Conservation (phyloP, 2,888 invertebrate species). For the Epistrophe grossulariae region DNA sequence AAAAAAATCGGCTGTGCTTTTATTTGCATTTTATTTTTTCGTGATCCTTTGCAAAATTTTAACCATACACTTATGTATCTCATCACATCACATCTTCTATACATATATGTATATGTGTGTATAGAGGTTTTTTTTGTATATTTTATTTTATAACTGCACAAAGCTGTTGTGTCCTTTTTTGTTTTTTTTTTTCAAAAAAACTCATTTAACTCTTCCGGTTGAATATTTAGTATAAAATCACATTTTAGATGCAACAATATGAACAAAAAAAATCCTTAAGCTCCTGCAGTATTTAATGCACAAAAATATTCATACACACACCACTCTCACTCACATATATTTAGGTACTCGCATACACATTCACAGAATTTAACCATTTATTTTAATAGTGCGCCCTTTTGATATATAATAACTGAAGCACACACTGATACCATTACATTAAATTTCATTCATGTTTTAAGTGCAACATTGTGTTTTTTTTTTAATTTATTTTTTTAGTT, state of each 20-base stretch:
- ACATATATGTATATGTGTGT: neutral
- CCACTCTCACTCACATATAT: constrained; percentile 19
- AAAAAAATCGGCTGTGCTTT: constrained; percentile 26
- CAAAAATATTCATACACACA: constrained; percentile 23
- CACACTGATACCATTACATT: constrained; percentile 42
- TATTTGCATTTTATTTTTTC: neutral
- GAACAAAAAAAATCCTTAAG: constrained; percentile 35
- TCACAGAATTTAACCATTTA: constrained; percentile 57
- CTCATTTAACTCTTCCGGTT: constrained; percentile 73
- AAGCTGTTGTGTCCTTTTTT: constrained; percentile 33
- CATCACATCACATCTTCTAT: constrained; percentile 24
- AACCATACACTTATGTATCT: constrained; percentile 19
- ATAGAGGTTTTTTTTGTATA: neutral
- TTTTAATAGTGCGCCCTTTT: constrained; percentile 53
- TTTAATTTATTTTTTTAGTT: constrained; percentile 16
- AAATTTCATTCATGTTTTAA: constrained; percentile 61
- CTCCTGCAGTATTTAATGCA: constrained; percentile 44
- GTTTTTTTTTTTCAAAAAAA: constrained; percentile 48
- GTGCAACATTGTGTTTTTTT: constrained; percentile 36
- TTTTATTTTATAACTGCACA: constrained; percentile 17
- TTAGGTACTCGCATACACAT: constrained; percentile 16
- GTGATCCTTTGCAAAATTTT: constrained; percentile 15
- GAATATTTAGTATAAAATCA: constrained; percentile 50
- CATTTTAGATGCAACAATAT: constrained; percentile 61
- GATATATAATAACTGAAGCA: constrained; percentile 4